phyloP scores from a whole-genome alignment of 1,140 invertebrate genomes.

The Bombus pyrosoma region DNA sequence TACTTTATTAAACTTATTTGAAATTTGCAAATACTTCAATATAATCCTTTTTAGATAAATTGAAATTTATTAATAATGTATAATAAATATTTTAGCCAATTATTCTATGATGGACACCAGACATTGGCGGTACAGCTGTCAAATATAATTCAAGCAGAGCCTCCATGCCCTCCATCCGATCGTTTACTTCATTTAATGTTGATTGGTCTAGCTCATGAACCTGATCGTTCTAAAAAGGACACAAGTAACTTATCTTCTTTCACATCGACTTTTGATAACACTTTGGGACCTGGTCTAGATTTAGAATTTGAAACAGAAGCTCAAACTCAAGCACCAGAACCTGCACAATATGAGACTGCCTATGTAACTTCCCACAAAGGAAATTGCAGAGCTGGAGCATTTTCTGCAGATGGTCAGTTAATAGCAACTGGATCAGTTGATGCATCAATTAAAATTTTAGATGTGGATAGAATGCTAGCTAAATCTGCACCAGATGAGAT shows the following conservation, averaged over 20 bases:
- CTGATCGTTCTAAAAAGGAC: constrained; percentile 84
- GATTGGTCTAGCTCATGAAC: constrained; percentile 93
- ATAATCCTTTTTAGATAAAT: not conserved
- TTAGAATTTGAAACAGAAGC: constrained; percentile 98
- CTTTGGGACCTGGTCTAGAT: constrained; percentile 93
- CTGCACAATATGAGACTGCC: constrained; percentile 98
- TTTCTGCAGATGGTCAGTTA: constrained; percentile 96
- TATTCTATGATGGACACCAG: constrained; percentile 97
- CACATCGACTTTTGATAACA: constrained; percentile 85
- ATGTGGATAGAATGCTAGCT: constrained; percentile 98
- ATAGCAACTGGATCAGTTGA: constrained; percentile 99
- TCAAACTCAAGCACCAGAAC: constrained; percentile 93
- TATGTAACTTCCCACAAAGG: constrained; percentile 99
- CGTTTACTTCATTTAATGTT: constrained; percentile 93
- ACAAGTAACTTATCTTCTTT: constrained; percentile 85
- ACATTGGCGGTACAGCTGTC: constrained; percentile 92
- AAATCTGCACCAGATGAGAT: constrained; percentile 94
- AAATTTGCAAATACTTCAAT: not conserved
- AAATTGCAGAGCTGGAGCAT: constrained; percentile 96
- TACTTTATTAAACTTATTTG: not conserved
- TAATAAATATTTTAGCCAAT: constrained; percentile 87
- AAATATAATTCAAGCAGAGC: constrained; percentile 92
- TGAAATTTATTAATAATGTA: not conserved
- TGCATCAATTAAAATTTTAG: constrained; percentile 99
- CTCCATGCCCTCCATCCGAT: constrained; percentile 97